phyloP scores from a whole-genome alignment of 2,888 invertebrate genomes.

The Endomychus coccineus region DNA sequence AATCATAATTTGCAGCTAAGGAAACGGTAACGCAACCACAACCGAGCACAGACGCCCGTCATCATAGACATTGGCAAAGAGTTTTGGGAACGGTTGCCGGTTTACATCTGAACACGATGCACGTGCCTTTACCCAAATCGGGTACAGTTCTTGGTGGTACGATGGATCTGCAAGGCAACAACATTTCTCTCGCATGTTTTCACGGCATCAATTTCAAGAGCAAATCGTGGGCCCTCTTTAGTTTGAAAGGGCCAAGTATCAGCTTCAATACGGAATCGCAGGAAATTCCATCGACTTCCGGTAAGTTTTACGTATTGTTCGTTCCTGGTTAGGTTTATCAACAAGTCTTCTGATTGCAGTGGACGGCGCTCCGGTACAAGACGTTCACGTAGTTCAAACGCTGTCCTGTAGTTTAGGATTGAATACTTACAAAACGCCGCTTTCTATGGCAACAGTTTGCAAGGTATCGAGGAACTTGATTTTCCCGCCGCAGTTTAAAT shows the following conservation, averaged over 20 bases:
- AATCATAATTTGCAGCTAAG: slow-evolving; percentile 11
- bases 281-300: slow-evolving; percentile 64
- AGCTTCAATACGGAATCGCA: slow-evolving; percentile 91
- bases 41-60: slow-evolving; percentile 28
- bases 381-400: slow-evolving; percentile 82
- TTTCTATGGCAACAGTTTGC: slow-evolving; percentile 91
- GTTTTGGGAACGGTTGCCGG: slow-evolving; percentile 77
- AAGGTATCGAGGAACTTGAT: slow-evolving; percentile 84
- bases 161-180: slow-evolving; percentile 80
- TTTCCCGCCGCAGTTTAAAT: slow-evolving; percentile 93
- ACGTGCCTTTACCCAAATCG: slow-evolving; percentile 58
- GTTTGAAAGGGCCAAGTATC: slow-evolving; percentile 85
- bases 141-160: slow-evolving; percentile 83
- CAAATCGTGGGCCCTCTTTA: slow-evolving; percentile 94
- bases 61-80: slow-evolving; percentile 80
- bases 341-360: neutral
- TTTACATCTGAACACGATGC: slow-evolving; percentile 66
- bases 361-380: slow-evolving; percentile 44
- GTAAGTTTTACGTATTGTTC: slow-evolving; percentile 37
- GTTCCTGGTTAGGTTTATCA: neutral
- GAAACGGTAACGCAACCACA: slow-evolving; percentile 7
- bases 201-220: slow-evolving; percentile 95
- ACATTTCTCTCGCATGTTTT: slow-evolving; percentile 93
- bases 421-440: slow-evolving; percentile 60
- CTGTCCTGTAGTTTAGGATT: slow-evolving; percentile 83